Conservation (phyloP, 92 coral and sea anemone genomes). For the Hydrozoanthus gracilis region DNA sequence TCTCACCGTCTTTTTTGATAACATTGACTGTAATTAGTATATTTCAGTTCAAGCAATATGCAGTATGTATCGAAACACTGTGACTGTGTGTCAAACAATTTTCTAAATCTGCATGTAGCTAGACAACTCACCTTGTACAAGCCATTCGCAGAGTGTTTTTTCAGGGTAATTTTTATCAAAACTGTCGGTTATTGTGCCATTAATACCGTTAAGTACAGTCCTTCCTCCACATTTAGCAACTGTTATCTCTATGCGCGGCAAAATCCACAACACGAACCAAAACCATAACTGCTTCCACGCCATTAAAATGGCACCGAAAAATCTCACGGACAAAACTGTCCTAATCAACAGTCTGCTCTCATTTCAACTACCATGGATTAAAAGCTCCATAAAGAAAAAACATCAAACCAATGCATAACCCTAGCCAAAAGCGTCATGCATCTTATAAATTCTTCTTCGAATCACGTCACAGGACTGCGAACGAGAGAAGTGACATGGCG, state of each 20-base stretch:
- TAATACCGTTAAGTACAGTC: constrained; percentile 22
- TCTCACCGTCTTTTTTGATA: background rate
- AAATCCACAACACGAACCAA: constrained; percentile 6
- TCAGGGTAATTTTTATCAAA: background rate
- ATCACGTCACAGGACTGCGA: background rate
- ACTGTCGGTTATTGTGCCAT: constrained; percentile 30
- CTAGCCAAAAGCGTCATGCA: background rate
- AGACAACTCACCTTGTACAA: constrained; percentile 31
- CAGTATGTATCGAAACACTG: background rate
- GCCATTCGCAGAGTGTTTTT: constrained; percentile 38
- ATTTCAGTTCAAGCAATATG: no score
- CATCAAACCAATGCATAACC: background rate
- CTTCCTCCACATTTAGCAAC: constrained; percentile 38
- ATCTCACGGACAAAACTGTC: background rate
- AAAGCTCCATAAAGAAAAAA: background rate
- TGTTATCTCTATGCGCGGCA: background rate
- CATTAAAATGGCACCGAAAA: constrained; percentile 19
- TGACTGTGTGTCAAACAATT: background rate
- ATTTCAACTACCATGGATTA: background rate
- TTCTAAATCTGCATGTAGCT: background rate
- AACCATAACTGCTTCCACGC: constrained; percentile 32
- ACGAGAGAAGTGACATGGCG: background rate
- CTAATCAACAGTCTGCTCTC: background rate
- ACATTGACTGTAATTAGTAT: background rate
- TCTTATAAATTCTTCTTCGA: background rate